These are phyloP conservation scores for Rallus limicola DNA, from an alignment of 2,113 vertebrate species.

Conservation along the genomic window DNA sequence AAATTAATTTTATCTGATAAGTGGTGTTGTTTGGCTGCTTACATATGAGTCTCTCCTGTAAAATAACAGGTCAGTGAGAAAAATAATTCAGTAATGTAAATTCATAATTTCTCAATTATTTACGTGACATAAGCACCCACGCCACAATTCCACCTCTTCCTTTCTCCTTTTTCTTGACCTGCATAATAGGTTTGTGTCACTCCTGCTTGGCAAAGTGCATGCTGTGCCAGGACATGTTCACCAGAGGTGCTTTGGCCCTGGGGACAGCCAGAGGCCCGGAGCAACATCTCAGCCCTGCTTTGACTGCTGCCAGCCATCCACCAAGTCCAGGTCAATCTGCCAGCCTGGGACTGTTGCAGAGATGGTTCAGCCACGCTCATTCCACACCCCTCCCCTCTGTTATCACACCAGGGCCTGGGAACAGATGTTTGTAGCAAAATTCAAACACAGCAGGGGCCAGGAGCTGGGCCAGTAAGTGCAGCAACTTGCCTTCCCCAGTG, in stretches of 20 bases:
- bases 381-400: accelerated
- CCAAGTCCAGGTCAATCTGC: background rate
- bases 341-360: background rate
- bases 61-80: background rate
- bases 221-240: accelerated
- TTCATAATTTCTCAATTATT: background rate
- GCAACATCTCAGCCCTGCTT: background rate
- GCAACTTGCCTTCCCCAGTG: background rate
- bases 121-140: background rate
- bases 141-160: background rate
- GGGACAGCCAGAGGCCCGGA: background rate
- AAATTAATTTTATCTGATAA: background rate
- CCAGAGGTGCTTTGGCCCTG: background rate
- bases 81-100: background rate
- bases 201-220: background rate
- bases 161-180: background rate
- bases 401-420: background rate
- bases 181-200: background rate
- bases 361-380: background rate
- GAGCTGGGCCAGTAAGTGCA: background rate
- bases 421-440: background rate
- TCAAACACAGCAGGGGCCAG: background rate
- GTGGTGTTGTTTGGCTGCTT: background rate
- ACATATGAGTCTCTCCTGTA: background rate
- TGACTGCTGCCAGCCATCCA: background rate